A percentile compares a stretch with the other conserved stretches of the same genome.
These are phyloP conservation scores for Rhingia campestris DNA, from an alignment of 2,888 invertebrate genomes.

Conservation along the genomic window DNA sequence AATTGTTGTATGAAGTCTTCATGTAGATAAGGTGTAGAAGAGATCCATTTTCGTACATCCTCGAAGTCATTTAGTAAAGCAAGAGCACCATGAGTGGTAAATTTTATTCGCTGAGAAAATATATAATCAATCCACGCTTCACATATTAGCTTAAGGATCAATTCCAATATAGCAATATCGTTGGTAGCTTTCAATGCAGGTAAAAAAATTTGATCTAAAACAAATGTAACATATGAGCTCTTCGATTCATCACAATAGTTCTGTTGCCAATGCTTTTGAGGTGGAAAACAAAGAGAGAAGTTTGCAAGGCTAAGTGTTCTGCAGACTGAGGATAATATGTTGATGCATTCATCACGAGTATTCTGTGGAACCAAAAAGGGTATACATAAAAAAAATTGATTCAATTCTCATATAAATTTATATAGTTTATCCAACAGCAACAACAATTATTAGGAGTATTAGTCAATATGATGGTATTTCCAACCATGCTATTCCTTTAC, in stretches of 20 bases:
- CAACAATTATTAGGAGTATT: too few relatives aligned
- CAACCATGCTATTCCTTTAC: neutral
- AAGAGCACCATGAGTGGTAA: constrained; percentile 90
- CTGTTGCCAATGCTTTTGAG: constrained; percentile 86
- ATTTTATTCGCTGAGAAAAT: constrained; percentile 91
- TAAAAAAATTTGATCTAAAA: constrained; percentile 88
- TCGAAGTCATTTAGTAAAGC: constrained; percentile 92
- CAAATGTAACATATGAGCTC: constrained; percentile 88
- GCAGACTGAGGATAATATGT: constrained; percentile 89
- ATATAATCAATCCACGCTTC: constrained; percentile 95
- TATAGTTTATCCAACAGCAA: too few relatives aligned
- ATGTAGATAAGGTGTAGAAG: constrained; percentile 85
- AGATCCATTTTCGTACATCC: constrained; percentile 90
- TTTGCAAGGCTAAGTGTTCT: constrained; percentile 91
- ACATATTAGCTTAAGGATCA: constrained; percentile 91
- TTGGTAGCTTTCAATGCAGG: constrained; percentile 91
- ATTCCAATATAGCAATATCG: constrained; percentile 88
- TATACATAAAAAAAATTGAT: neutral
- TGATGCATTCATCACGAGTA: constrained; percentile 88
- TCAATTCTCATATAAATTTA: neutral
- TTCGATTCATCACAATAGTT: constrained; percentile 80
- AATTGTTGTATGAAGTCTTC: constrained; percentile 83
- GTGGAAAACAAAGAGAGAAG: constrained; percentile 91
- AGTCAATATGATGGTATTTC: neutral
- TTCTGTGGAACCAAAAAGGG: constrained; percentile 84